A percentile compares a stretch with the other conserved stretches of the same genome.
These are phyloP conservation scores for Leistus spinibarbis DNA, from an alignment of 2,888 invertebrate genomes.

Conservation along the genomic window DNA sequence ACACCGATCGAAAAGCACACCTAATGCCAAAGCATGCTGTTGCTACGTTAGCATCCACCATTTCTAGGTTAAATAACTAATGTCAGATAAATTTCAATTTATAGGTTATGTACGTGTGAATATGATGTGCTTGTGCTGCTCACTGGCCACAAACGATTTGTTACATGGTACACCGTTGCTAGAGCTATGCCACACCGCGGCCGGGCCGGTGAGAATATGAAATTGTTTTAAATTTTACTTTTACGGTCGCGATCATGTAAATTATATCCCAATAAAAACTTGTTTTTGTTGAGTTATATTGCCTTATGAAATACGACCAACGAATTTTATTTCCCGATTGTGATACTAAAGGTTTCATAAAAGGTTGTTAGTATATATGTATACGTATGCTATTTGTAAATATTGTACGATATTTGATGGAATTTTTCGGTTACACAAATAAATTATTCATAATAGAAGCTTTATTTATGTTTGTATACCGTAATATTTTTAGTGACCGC, in stretches of 20 bases:
- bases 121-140: background rate
- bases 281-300: background rate
- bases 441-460: too few relatives aligned
- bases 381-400: too few relatives aligned
- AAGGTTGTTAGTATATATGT: too few relatives aligned
- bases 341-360: too few relatives aligned
- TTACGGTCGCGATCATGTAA: background rate
- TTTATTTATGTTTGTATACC: too few relatives aligned
- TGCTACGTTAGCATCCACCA: background rate
- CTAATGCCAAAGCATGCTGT: background rate
- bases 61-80: conserved; percentile 12
- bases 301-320: background rate
- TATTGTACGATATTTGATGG: too few relatives aligned
- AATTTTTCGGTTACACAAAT: too few relatives aligned
- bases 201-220: background rate
- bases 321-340: background rate
- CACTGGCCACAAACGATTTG: background rate
- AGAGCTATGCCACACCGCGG: too few relatives aligned
- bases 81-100: conserved; percentile 24
- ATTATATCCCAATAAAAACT: background rate
- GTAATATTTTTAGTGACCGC: too few relatives aligned
- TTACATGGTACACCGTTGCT: background rate
- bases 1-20: background rate
- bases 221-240: background rate
- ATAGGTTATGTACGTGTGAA: conserved; percentile 16